Conservation (phyloP, 1,140 invertebrate genomes). For the Penaeus indicus region DNA sequence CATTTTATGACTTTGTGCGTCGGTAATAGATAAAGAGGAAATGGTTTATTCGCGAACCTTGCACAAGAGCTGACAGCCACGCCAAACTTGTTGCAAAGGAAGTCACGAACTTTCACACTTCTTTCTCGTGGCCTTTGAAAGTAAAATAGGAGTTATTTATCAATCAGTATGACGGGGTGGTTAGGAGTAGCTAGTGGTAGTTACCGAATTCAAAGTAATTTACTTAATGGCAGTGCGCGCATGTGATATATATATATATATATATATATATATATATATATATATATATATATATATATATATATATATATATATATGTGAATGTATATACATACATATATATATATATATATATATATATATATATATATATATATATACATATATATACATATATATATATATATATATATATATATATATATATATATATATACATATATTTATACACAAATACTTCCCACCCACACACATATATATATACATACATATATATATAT, state of each 20-base stretch:
- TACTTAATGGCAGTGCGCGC: background rate
- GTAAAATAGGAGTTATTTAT: too few species aligned
- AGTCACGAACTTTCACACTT: too few species aligned
- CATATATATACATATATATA: conserved; percentile 8
- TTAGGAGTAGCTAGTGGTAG: too few species aligned
- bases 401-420: background rate
- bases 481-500: background rate
- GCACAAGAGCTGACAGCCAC: too few species aligned
- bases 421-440: conserved; percentile 19
- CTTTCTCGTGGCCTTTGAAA: too few species aligned
- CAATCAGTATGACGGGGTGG: too few species aligned
- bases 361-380: conserved; percentile 25
- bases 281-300: conserved; percentile 33
- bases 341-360: conserved; percentile 1
- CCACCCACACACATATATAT: background rate
- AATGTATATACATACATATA: conserved; percentile 18
- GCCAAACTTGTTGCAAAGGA: too few species aligned
- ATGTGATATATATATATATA: conserved; percentile 32
- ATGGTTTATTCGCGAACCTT: too few species aligned
- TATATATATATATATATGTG: conserved; percentile 37
- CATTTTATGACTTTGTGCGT: too few species aligned
- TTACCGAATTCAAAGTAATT: too few species aligned
- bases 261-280: conserved; percentile 39
- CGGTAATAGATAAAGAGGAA: too few species aligned
- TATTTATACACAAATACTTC: background rate